Evolutionary conservation across 1,140 invertebrate species (phyloP), one percentile per base, ranked within the genome.

Genomic region (Himalopsyche phryganea): DNA sequence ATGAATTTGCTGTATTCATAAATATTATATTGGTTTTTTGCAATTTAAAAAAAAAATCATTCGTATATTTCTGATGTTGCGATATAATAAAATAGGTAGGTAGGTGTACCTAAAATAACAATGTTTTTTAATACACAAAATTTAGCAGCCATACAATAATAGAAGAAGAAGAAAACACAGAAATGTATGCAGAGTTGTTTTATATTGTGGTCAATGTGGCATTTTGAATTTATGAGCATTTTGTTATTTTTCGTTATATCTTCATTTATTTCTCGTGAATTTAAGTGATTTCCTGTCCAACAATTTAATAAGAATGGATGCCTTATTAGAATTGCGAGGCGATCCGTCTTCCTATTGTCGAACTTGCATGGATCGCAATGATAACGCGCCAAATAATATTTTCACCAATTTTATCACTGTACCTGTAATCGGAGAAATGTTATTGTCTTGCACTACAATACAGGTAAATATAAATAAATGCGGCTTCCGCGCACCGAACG

Each of bases 371-470:
- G 54, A 58, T 18, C 41, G 38, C 3, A 40, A 62, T 44, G 20
- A 32, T 10, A 40, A 49, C 19, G 23, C 54, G 11, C 32, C 44
- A 17, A 28, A 28, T 20, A 50, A 49, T 47, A 38, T n/a, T 45
- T 62, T 56, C 20, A 62, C 60, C 13, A 58, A 57, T 41, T 62
- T 58, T 42, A 19, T 57, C 1, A 38, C 32, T 11, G 55, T 40
- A 19, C 60, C 60, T 23, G 38, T 58, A 44, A 36, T 62, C 41
- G 60, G 44, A 50, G 60, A 62, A 57, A 62, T 62, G 60, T 58
- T 62, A 20, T 28, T 17, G 35, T 44, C 60, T 28, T 59, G 57
- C 32, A 59, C 57, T 19, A 32, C 49, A 18, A 36, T 59, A 11
- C 50, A 59, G 57, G 57, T 58, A 56, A 35, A 10, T 20, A 18